These are phyloP conservation scores for Podotricha telesiphe DNA, from an alignment of 2,888 invertebrate species.

Conservation along the genomic window DNA sequence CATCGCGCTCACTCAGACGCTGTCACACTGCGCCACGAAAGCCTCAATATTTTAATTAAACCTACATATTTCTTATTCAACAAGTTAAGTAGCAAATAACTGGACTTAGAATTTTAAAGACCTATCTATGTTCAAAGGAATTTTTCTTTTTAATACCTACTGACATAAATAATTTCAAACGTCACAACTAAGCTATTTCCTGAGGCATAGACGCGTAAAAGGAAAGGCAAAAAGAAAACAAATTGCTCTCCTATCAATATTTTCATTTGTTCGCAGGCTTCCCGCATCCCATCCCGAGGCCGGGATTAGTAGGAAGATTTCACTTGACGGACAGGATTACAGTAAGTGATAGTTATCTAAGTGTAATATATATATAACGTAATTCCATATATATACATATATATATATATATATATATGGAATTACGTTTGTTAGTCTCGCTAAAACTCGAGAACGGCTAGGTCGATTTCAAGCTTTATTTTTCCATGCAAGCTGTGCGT, in stretches of 20 bases:
- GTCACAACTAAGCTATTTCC: background rate
- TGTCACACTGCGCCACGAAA: too few relatives aligned
- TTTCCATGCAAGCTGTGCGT: too few relatives aligned
- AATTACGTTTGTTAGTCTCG: too few relatives aligned
- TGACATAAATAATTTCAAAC: constrained; percentile 8
- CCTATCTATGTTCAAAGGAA: background rate
- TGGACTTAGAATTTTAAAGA: background rate
- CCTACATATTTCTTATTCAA: constrained; percentile 2
- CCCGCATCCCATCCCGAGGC: constrained; percentile 48
- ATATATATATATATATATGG: too few relatives aligned
- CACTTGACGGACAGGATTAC: constrained; percentile 54
- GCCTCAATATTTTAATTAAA: background rate
- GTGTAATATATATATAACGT: too few relatives aligned
- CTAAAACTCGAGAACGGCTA: too few relatives aligned
- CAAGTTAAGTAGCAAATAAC: background rate
- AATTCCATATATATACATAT: background rate
- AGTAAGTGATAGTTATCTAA: constrained; percentile 56
- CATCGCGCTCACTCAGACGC: too few relatives aligned
- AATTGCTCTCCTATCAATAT: constrained; percentile 45
- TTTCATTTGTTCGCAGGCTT: constrained; percentile 51
- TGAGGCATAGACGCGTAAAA: constrained; percentile 4
- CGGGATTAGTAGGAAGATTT: constrained; percentile 50
- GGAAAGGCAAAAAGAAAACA: constrained; percentile 18
- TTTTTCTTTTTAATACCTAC: background rate
- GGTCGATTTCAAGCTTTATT: too few relatives aligned